Conservation (phyloP, 2,113 vertebrate genomes). For the Donacobius atricapilla region DNA sequence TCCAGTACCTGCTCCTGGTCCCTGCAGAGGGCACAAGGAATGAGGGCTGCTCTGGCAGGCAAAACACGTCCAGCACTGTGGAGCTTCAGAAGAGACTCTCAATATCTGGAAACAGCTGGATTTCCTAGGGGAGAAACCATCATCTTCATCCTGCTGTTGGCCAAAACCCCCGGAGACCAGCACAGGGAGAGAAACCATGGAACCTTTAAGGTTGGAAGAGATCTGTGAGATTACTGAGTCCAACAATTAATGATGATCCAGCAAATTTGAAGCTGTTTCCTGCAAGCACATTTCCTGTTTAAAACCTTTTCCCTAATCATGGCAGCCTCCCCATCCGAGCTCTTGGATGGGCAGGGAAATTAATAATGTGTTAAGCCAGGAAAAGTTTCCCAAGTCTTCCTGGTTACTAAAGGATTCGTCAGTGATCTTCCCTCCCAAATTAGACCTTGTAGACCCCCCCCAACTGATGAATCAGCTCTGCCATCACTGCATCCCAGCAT, state of each 20-base stretch:
- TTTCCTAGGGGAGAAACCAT: background rate
- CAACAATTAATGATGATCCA: background rate
- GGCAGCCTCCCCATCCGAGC: background rate
- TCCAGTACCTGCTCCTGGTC: accelerated
- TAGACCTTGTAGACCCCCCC: constrained; percentile 18
- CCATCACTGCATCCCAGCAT: background rate
- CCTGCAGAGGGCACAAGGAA: accelerated
- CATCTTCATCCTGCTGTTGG: background rate
- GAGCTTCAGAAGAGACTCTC: background rate
- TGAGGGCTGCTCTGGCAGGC: background rate
- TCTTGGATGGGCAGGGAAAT: background rate
- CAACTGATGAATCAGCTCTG: constrained; percentile 39
- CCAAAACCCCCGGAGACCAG: background rate
- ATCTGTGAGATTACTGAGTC: background rate
- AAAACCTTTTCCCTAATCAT: background rate
- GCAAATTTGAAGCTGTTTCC: background rate
- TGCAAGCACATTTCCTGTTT: background rate
- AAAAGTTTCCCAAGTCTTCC: background rate
- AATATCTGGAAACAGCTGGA: background rate
- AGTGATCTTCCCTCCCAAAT: constrained; percentile 4
- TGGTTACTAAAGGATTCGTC: background rate
- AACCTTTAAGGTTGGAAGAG: background rate
- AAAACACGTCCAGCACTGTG: accelerated
- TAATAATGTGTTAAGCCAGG: background rate
- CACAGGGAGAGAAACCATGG: background rate